phyloP scores from a whole-genome alignment of 1,140 invertebrate species.

The Drosophila quadrilineata region DNA sequence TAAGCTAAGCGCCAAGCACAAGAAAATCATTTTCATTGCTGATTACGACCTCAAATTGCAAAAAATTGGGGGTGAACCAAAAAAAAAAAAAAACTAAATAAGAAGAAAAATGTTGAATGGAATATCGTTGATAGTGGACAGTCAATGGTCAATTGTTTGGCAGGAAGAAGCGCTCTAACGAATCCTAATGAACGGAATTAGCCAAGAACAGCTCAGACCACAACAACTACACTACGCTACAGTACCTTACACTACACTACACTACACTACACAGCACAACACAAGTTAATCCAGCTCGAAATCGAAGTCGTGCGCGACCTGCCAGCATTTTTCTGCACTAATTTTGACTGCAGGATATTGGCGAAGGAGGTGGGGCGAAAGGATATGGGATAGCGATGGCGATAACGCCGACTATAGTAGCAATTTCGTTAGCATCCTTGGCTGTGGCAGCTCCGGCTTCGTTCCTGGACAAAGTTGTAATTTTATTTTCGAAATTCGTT shows the following conservation, averaged over 20 bases:
- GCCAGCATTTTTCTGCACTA: constrained; percentile 62
- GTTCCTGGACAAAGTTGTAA: constrained; percentile 69
- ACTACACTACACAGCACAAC: neutral
- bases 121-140: constrained; percentile 13
- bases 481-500: constrained; percentile 79
- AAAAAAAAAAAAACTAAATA: too few species aligned
- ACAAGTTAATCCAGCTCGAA: neutral
- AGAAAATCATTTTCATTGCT: constrained; percentile 56
- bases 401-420: neutral
- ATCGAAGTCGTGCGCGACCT: constrained; percentile 45
- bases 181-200: constrained; percentile 70
- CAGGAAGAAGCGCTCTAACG: constrained; percentile 49
- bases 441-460: too few species aligned
- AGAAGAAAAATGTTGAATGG: constrained; percentile 41
- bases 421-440: constrained; percentile 67
- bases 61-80: neutral
- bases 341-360: constrained; percentile 40
- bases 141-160: constrained; percentile 47
- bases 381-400: too few species aligned
- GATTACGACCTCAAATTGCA: constrained; percentile 36
- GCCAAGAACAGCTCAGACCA: constrained; percentile 24
- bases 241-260: neutral
- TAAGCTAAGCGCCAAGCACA: constrained; percentile 40
- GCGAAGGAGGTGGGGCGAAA: neutral
- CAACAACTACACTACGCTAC: neutral